Conservation (phyloP, 2,113 vertebrate genomes). For the Tetrao urogallus region DNA sequence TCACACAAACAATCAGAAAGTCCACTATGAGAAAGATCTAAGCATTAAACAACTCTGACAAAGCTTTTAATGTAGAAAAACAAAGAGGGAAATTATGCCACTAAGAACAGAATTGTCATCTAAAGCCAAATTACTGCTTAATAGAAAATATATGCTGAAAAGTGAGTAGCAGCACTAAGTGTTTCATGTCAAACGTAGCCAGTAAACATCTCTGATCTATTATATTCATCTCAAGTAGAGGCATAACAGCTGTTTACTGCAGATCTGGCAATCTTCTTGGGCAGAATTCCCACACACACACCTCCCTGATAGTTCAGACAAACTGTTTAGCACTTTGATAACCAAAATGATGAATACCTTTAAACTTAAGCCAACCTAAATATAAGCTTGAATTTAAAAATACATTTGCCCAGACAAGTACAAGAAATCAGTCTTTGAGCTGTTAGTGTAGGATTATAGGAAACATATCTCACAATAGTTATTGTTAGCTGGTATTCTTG, state of each 20-base stretch:
- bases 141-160: neutral
- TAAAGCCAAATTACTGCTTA: neutral
- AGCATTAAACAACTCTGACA: neutral
- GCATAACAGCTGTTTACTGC: neutral
- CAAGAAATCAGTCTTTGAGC: neutral
- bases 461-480: neutral
- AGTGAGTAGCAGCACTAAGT: neutral
- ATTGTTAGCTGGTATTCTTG: neutral
- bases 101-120: neutral
- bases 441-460: neutral
- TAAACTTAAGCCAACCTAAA: slow-evolving; percentile 44
- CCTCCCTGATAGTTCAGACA: slow-evolving; percentile 19
- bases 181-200: neutral
- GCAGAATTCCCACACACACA: neutral
- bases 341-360: slow-evolving; percentile 17
- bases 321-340: slow-evolving; percentile 13
- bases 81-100: neutral
- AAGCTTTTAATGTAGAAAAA: neutral
- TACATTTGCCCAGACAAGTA: neutral
- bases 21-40: neutral
- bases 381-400: neutral
- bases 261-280: neutral
- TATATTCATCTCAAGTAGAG: slow-evolving; percentile 16
- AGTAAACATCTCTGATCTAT: neutral
- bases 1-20: neutral